These are phyloP conservation scores for Carassius carassius DNA, from an alignment of 2,113 vertebrate genomes.

Conservation along the genomic window DNA sequence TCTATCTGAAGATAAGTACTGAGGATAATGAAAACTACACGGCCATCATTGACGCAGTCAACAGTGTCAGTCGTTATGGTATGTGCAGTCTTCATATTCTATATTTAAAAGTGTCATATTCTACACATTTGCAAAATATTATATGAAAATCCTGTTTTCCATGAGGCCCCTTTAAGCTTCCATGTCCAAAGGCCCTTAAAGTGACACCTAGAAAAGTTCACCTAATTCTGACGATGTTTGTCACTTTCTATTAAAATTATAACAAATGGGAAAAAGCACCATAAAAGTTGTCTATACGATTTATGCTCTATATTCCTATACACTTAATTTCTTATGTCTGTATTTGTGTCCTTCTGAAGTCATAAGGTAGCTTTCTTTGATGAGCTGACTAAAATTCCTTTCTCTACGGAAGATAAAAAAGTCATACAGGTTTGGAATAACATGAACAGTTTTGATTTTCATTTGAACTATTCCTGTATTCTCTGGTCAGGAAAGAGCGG, in stretches of 20 bases:
- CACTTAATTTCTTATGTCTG: too few relatives aligned
- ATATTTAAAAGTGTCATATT: slow-evolving; percentile 1
- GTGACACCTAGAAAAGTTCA: slow-evolving; percentile 6
- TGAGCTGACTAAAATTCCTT: not conserved
- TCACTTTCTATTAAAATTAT: not conserved
- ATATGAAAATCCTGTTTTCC: not conserved
- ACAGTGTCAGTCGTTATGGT: slow-evolving; percentile 92
- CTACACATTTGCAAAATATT: not conserved
- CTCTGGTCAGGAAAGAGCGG: slow-evolving; percentile 82
- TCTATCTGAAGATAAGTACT: slow-evolving; percentile 77
- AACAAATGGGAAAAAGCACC: not conserved
- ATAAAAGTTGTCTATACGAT: not conserved
- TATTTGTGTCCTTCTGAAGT: too few relatives aligned
- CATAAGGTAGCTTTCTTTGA: too few relatives aligned
- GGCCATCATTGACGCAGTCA: slow-evolving; percentile 83
- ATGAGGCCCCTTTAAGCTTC: not conserved
- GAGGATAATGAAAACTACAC: slow-evolving; percentile 87
- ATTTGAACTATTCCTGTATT: not conserved
- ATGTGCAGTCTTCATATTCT: slow-evolving; percentile 47
- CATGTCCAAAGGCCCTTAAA: not conserved
- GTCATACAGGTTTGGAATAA: not conserved
- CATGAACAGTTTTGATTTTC: too few relatives aligned
- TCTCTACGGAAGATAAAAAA: not conserved
- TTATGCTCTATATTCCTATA: not conserved
- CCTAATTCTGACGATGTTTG: not conserved